A percentile compares a stretch with the other conserved stretches of the same genome.
Conservation (phyloP, 2,888 invertebrate genomes). For the Iselma pallidipennis region DNA sequence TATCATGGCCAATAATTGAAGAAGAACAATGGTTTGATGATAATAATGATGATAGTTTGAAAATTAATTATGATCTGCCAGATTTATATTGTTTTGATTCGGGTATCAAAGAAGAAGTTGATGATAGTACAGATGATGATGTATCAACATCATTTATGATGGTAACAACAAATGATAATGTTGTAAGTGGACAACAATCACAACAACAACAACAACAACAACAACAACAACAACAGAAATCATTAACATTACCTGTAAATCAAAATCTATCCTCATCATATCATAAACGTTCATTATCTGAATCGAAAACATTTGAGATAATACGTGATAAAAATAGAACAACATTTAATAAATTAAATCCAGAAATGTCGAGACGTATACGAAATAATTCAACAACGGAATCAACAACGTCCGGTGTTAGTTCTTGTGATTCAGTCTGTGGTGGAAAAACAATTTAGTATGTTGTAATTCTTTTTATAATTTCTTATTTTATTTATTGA, state of each 20-base stretch:
- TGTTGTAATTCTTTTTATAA: slow-evolving; percentile 32
- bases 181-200: no score
- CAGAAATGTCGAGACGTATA: slow-evolving; percentile 23
- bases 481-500: background rate
- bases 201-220: slow-evolving; percentile 1
- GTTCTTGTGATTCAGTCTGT: slow-evolving; percentile 77
- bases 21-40: slow-evolving; percentile 62
- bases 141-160: slow-evolving; percentile 15
- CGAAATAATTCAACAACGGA: slow-evolving; percentile 69
- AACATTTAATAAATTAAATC: slow-evolving; percentile 23
- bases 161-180: slow-evolving; percentile 8
- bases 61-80: slow-evolving; percentile 16
- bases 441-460: slow-evolving; percentile 62
- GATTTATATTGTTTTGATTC: slow-evolving; percentile 19
- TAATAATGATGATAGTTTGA: slow-evolving; percentile 32
- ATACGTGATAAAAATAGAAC: slow-evolving; percentile 52
- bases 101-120: slow-evolving; percentile 13
- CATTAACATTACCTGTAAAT: slow-evolving; percentile 62
- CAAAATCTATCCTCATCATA: slow-evolving; percentile 56
- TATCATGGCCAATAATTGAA: slow-evolving; percentile 75
- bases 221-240: slow-evolving; percentile 10
- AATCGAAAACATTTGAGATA: slow-evolving; percentile 71
- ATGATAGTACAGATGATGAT: slow-evolving; percentile 22
- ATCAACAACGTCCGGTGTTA: slow-evolving; percentile 80
- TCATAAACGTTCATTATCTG: slow-evolving; percentile 68